Conservation (phyloP, 1,140 invertebrate species). For the Halesus radiatus region DNA sequence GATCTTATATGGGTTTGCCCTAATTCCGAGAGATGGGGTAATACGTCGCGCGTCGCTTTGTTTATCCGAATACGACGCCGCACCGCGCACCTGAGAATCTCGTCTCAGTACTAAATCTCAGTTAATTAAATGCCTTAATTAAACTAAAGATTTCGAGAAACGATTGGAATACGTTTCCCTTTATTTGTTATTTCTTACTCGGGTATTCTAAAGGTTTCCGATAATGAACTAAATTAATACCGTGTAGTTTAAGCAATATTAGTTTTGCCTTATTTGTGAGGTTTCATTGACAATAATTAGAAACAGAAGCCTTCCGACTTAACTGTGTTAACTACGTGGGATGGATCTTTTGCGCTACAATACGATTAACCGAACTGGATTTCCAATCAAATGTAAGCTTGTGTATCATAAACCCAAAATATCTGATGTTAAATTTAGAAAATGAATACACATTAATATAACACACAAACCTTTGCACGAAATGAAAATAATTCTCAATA, state of each 20-base stretch:
- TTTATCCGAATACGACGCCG: slow-evolving; percentile 43
- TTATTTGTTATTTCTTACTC: not conserved
- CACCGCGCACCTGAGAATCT: slow-evolving; percentile 45
- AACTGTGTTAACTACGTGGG: too few species aligned
- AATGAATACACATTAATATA: too few species aligned
- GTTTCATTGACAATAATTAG: not conserved
- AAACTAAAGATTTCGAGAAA: slow-evolving; percentile 53
- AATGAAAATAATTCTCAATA: too few species aligned
- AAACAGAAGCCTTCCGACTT: too few species aligned
- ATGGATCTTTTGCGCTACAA: too few species aligned
- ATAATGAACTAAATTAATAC: not conserved
- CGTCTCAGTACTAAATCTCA: slow-evolving; percentile 55
- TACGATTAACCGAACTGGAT: too few species aligned
- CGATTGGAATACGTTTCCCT: slow-evolving; percentile 51
- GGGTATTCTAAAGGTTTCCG: not conserved
- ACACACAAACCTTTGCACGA: too few species aligned
- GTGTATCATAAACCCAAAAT: too few species aligned
- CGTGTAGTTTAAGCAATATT: slow-evolving; percentile 18
- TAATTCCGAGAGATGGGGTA: slow-evolving; percentile 43
- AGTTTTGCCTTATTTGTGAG: not conserved
- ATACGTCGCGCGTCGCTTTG: slow-evolving; percentile 56
- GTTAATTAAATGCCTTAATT: slow-evolving; percentile 58
- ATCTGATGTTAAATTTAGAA: too few species aligned
- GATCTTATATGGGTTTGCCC: slow-evolving; percentile 44
- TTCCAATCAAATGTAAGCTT: too few species aligned